These are phyloP conservation scores for Pterocles gutturalis DNA, from an alignment of 2,113 vertebrate genomes.

Conservation along the genomic window DNA sequence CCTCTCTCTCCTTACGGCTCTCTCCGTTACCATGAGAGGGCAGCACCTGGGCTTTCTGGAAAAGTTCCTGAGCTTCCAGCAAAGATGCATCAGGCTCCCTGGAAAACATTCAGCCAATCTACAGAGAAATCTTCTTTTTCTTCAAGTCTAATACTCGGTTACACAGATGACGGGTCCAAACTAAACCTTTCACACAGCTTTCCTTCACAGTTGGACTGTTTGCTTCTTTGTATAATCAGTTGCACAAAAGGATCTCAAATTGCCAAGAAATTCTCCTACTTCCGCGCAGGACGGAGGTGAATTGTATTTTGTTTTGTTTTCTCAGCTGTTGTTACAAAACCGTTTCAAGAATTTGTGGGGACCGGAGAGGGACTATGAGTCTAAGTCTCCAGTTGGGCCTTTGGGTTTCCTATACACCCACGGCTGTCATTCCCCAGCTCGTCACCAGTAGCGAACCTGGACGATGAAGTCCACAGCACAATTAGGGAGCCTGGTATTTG, in stretches of 20 bases:
- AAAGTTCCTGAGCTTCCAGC: background rate
- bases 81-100: background rate
- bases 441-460: background rate
- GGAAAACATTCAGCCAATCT: background rate
- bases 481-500: background rate
- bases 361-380: background rate
- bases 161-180: background rate
- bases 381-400: background rate
- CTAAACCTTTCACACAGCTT: background rate
- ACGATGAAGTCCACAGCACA: background rate
- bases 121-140: background rate
- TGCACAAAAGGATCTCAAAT: background rate
- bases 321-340: conserved; percentile 28
- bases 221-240: background rate
- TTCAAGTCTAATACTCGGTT: background rate
- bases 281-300: background rate
- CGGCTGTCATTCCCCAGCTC: background rate
- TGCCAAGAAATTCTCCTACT: conserved; percentile 16
- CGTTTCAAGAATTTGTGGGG: background rate
- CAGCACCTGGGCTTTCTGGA: background rate
- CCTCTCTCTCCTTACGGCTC: rapidly evolving
- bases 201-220: background rate
- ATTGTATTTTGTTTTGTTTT: conserved; percentile 25
- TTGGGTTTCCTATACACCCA: background rate
- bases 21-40: background rate